Percentiles rank a stretch among this genome's conserved stretches.
Evolutionary conservation across 2,888 invertebrate genomes (phyloP).

Genomic region (Fabriciana adippe): DNA sequence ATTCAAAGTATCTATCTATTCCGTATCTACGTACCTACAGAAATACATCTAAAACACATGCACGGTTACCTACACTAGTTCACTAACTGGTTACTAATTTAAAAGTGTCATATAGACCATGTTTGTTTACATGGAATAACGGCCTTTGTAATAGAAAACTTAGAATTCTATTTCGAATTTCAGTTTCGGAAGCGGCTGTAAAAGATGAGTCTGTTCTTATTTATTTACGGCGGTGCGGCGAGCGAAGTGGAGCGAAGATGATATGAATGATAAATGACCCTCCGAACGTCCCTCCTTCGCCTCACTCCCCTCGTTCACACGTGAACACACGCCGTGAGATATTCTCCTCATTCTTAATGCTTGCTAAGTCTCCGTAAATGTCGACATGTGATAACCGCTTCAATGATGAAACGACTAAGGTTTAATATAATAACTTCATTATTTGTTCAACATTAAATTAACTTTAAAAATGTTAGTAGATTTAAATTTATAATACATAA

Average conservation of each 20-base stretch:
- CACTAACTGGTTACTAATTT: conserved; percentile 52
- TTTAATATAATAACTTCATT: conserved; percentile 60
- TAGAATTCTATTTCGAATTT: conserved; percentile 51
- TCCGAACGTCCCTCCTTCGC: conserved; percentile 58
- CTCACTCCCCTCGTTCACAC: conserved; percentile 64
- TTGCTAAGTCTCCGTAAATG: conserved; percentile 67
- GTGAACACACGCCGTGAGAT: conserved; percentile 72
- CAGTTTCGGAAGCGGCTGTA: conserved; percentile 63
- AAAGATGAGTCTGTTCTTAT: conserved; percentile 83
- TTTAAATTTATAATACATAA: too few species aligned
- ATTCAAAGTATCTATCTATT: conserved; percentile 51
- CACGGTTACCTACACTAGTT: conserved; percentile 71
- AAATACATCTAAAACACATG: conserved; percentile 71
- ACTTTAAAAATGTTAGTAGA: background rate
- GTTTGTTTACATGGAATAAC: conserved; percentile 39
- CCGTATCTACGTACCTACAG: conserved; percentile 56
- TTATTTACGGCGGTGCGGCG: conserved; percentile 82
- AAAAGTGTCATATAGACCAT: conserved; percentile 48
- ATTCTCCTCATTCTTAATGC: conserved; percentile 66
- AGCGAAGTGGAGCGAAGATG: conserved; percentile 83
- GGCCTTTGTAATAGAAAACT: conserved; percentile 38
- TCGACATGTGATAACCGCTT: conserved; percentile 68
- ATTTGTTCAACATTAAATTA: background rate
- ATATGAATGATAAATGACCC: conserved; percentile 83
- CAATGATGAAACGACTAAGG: conserved; percentile 60